phyloP scores from a whole-genome alignment of 2,888 invertebrate genomes.

The Dichetophora obliterata region DNA sequence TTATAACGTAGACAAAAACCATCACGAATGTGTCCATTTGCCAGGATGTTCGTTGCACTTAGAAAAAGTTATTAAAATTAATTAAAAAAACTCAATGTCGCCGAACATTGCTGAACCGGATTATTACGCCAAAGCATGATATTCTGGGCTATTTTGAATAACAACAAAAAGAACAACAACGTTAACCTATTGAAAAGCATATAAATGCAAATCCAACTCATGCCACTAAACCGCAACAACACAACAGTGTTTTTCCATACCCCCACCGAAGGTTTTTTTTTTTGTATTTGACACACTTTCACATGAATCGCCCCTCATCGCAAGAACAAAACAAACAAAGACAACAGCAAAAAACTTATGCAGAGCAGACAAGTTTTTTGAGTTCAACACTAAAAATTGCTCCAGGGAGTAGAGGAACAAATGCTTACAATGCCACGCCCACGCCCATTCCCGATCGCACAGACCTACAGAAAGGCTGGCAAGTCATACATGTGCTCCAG shows the following conservation, averaged over 20 bases:
- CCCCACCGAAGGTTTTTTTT: neutral
- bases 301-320: neutral
- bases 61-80: slow-evolving; percentile 24
- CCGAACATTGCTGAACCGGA: neutral
- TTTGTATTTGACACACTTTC: slow-evolving; percentile 8
- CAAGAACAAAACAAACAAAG: neutral
- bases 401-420: neutral
- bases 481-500: neutral
- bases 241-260: neutral
- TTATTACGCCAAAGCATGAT: no score
- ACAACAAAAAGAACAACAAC: no score
- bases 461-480: neutral
- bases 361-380: neutral
- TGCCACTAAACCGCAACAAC: neutral
- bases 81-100: slow-evolving; percentile 16
- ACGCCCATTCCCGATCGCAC: neutral
- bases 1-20: no score
- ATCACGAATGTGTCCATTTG: no score
- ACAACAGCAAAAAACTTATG: neutral
- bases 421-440: neutral
- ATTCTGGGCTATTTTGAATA: no score
- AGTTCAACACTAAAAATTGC: slow-evolving; percentile 11
- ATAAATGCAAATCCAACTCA: neutral
- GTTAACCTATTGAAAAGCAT: neutral
- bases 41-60: neutral